phyloP scores from a whole-genome alignment of 2,888 invertebrate species.

The Zelleria hepariella region DNA sequence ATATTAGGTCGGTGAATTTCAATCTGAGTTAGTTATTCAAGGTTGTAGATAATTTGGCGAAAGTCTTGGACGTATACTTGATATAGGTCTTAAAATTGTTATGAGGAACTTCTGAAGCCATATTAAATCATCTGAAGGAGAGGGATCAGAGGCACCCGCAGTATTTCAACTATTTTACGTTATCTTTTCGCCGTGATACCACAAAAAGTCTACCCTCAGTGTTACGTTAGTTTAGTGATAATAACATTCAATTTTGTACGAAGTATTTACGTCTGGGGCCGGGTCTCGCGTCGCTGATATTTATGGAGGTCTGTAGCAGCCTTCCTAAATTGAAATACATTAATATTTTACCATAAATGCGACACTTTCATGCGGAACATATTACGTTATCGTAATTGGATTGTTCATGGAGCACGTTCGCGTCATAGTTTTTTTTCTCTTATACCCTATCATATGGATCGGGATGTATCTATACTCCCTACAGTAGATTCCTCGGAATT shows the following conservation, averaged over 20 bases:
- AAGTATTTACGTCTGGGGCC: slow-evolving; percentile 60
- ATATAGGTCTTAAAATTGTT: too few relatives aligned
- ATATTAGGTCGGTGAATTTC: too few relatives aligned
- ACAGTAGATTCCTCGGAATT: too few relatives aligned
- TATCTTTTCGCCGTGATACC: background rate
- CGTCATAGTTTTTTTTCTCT: slow-evolving; percentile 25
- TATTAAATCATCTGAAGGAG: background rate
- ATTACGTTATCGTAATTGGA: slow-evolving; percentile 68
- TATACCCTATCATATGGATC: too few relatives aligned
- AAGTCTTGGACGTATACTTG: too few relatives aligned
- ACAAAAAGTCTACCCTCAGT: slow-evolving; percentile 17
- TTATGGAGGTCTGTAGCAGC: slow-evolving; percentile 68
- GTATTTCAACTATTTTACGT: background rate
- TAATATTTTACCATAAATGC: slow-evolving; percentile 72
- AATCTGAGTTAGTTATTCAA: too few relatives aligned
- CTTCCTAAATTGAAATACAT: slow-evolving; percentile 71
- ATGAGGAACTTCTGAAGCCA: background rate
- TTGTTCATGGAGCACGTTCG: slow-evolving; percentile 34
- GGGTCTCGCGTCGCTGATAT: slow-evolving; percentile 56
- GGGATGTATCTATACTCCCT: too few relatives aligned
- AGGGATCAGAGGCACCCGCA: background rate
- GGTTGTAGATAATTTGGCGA: too few relatives aligned
- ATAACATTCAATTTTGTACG: slow-evolving; percentile 66
- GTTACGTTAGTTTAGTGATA: slow-evolving; percentile 44
- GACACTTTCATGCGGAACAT: slow-evolving; percentile 69